phyloP scores from a whole-genome alignment of 2,797 vertebrate species.

The Tamandua tetradactyla region DNA sequence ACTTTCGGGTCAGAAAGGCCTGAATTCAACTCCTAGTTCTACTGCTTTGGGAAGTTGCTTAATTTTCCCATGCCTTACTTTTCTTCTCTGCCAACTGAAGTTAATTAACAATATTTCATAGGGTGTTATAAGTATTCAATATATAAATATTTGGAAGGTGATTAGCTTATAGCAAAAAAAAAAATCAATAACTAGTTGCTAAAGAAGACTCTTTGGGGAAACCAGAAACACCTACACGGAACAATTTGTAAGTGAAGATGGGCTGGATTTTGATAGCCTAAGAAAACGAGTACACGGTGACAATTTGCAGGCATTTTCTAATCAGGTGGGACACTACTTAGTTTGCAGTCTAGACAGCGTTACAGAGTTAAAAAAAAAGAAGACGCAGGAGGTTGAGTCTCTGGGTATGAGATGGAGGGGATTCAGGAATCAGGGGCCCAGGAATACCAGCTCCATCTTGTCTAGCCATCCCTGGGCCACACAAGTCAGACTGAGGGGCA shows the following conservation, averaged over 20 bases:
- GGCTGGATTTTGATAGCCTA: background rate
- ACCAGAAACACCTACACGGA: background rate
- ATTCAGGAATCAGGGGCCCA: background rate
- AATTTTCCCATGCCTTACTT: background rate
- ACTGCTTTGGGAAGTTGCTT: constrained; percentile 4
- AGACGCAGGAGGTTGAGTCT: background rate
- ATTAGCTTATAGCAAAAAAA: background rate
- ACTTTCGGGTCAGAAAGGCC: background rate
- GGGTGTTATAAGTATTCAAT: background rate
- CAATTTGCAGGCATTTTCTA: background rate
- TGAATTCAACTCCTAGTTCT: background rate
- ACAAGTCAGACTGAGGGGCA: background rate
- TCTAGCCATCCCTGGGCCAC: background rate
- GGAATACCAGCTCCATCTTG: background rate
- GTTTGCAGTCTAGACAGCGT: background rate
- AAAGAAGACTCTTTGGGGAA: background rate
- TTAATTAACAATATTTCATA: constrained; percentile 8
- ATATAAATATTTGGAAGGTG: background rate
- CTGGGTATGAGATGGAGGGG: background rate
- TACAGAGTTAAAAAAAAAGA: background rate
- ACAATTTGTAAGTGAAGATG: background rate
- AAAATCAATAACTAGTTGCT: background rate
- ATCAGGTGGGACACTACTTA: background rate
- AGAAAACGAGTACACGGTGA: background rate
- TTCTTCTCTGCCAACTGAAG: constrained; percentile 25